Percentiles rank a stretch among this genome's conserved stretches.
Conservation (phyloP, 2,888 invertebrate genomes). For the Diogma glabrata region DNA sequence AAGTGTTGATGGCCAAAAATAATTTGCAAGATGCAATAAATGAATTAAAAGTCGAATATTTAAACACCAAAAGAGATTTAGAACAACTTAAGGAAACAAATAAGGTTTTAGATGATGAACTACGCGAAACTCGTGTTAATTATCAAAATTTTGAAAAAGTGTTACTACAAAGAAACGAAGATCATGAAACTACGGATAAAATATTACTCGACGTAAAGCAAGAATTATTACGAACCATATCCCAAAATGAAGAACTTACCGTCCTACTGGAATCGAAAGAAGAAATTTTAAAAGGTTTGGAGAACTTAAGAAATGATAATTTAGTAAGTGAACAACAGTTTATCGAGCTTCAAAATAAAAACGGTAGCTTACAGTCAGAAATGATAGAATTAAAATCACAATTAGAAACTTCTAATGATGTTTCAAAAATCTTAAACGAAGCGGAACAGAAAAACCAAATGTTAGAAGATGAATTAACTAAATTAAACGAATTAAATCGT, state of each 20-base stretch:
- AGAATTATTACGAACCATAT: slow-evolving; percentile 27
- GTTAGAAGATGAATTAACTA: not conserved
- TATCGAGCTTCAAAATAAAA: slow-evolving; percentile 2
- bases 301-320: slow-evolving; percentile 17
- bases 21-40: slow-evolving; percentile 43
- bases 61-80: not conserved
- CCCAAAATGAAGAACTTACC: slow-evolving; percentile 22
- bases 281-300: slow-evolving; percentile 24
- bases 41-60: slow-evolving; percentile 36
- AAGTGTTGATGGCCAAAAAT: slow-evolving; percentile 41
- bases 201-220: slow-evolving; percentile 25
- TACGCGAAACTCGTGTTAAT: slow-evolving; percentile 17
- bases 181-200: slow-evolving; percentile 24
- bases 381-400: not conserved
- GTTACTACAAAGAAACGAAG: slow-evolving; percentile 23
- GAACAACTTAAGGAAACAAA: not conserved
- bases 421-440: not conserved
- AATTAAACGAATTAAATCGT: slow-evolving; percentile 1
- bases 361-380: not conserved
- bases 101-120: not conserved
- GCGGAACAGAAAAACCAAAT: slow-evolving; percentile 1
- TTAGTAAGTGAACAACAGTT: slow-evolving; percentile 14
- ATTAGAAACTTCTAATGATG: not conserved
- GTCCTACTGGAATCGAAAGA: slow-evolving; percentile 25
- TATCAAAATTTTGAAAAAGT: slow-evolving; percentile 23